Evolutionary conservation across 2,797 vertebrate genomes (phyloP).

Genomic region (Gephyroberyx darwinii): DNA sequence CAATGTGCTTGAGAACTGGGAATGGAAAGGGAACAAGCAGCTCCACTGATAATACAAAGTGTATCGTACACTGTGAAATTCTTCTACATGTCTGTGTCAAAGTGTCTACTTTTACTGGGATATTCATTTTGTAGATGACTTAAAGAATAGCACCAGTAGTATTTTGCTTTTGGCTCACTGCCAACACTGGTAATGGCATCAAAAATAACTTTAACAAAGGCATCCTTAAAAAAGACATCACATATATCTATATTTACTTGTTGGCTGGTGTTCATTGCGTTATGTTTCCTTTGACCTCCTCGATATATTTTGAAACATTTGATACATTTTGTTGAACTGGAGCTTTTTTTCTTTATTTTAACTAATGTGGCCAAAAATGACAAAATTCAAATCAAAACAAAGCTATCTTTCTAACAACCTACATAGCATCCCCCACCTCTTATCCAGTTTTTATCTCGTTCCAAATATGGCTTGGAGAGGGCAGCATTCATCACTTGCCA

Average conservation of each 20-base stretch:
- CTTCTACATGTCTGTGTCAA: background rate
- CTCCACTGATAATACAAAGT: background rate
- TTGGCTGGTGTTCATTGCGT: background rate
- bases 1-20: background rate
- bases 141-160: background rate
- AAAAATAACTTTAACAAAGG: constrained; percentile 1
- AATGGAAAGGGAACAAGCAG: constrained; percentile 11
- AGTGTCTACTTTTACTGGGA: constrained; percentile 8
- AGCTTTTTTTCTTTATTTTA: background rate
- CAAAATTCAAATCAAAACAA: constrained; percentile 50
- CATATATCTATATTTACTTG: background rate
- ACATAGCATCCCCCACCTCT: constrained; percentile 51
- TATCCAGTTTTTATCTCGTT: constrained; percentile 59
- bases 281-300: constrained; percentile 29
- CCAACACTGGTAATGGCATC: background rate
- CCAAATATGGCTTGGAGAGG: constrained; percentile 68
- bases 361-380: constrained; percentile 36
- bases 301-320: constrained; percentile 40
- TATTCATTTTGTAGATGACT: constrained; percentile 6
- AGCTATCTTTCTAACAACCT: constrained; percentile 56
- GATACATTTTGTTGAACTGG: constrained; percentile 16
- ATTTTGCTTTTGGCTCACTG: constrained; percentile 11
- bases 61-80: background rate
- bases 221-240: background rate
- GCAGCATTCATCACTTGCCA: constrained; percentile 77